Evolutionary conservation across 2,888 invertebrate genomes (phyloP), one percentile per base, ranked within the genome.

Genomic region (Erebia palarica): DNA sequence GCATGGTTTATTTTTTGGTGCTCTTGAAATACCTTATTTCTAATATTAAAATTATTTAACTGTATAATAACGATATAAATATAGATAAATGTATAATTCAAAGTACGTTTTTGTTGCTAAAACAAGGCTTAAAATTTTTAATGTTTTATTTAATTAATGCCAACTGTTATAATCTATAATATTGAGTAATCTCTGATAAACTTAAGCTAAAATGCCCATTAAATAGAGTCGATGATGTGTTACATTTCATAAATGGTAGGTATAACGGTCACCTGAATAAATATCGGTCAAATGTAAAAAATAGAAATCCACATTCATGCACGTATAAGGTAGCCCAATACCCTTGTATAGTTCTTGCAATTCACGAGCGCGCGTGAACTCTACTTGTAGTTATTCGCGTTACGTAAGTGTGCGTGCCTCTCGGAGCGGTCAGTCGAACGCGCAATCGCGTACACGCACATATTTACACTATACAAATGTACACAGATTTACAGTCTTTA

Each of bases 1-100:
- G 67, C 42, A 65, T 72, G 51, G 55, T 68, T 21, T 51, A 63
- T 63, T 70, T 68, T 69, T 68, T 69, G 59, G 68, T 74, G 70
- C 70, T 67, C 53, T 16, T 67, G 68, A 49, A 66, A 67, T 60
- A 69, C 63, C 60, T 72, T 67, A 70, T 65, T 42, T 70, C 70
- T 70, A 70, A 60, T 60, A 65, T 65, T 64, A 51, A 55, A 18
- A 55, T 55, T 42, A 13, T 51, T 59, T 42, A 55, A 53, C 14
- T 55, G 55, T 55, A 55, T 42, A 65, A 65, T 53, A 55, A 57
- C 21, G 18, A 18, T 63, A 21, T 18, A 47, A 49, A 63, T 57
- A 55, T 47, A 27, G 16, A 44, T 65, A 42, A 65, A 55, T 65
- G 53, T 55, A 65, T 65, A 65, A 57, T 57, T 65, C n/a, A 14